Evolutionary conservation across 2,113 vertebrate genomes (phyloP).

Genomic region (Pelecanus crispus): DNA sequence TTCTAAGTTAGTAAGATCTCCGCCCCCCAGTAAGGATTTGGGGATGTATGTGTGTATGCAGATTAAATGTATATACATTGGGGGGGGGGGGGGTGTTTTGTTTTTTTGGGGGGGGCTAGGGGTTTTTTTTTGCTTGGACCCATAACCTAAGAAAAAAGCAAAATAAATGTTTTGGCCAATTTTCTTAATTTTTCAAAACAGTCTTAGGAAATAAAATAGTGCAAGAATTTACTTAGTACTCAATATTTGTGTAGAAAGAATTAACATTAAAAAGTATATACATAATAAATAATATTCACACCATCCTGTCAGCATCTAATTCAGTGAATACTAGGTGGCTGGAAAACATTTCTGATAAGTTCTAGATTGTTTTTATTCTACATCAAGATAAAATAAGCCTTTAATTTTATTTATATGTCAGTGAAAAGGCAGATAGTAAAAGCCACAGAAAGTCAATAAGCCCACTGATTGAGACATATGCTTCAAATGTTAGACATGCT

Average conservation of each 20-base stretch:
- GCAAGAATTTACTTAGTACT: not conserved
- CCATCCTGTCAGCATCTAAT: not conserved
- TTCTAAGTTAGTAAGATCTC: not conserved
- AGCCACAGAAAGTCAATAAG: constrained; percentile 22
- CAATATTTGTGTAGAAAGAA: not conserved
- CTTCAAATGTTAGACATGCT: not conserved
- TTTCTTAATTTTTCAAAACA: not conserved
- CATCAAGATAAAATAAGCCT: constrained; percentile 13
- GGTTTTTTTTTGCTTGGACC: not conserved
- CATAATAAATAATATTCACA: not conserved
- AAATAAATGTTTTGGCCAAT: not conserved
- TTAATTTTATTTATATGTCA: constrained; percentile 24
- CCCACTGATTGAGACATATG: not conserved
- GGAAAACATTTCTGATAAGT: not conserved
- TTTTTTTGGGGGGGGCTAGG: rapidly evolving
- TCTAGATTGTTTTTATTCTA: constrained; percentile 4
- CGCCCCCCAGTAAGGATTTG: not conserved
- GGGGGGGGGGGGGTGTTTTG: not conserved
- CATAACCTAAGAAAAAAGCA: not conserved
- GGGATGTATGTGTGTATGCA: not conserved
- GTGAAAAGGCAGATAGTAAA: not conserved
- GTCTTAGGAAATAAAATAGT: not conserved
- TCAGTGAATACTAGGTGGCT: not conserved
- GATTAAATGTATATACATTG: not conserved
- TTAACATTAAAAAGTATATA: not conserved